These are phyloP conservation scores for Drosophila birchii DNA, from an alignment of 2,888 invertebrate species.

Conservation along the genomic window DNA sequence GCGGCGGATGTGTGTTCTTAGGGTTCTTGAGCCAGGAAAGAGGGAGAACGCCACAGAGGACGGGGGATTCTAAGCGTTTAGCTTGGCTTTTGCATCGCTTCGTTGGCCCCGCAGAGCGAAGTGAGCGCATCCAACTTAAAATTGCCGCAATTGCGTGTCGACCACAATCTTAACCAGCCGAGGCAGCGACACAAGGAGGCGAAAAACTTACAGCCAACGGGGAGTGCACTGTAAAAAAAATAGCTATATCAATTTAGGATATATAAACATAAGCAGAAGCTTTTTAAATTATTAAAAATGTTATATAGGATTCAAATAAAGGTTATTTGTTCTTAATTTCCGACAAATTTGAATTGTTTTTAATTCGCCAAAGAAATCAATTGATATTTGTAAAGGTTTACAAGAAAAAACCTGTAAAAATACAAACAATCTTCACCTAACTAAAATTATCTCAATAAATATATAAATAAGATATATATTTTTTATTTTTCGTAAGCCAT, in stretches of 20 bases:
- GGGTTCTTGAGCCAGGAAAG: conserved; percentile 8
- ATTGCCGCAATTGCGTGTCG: conserved; percentile 78
- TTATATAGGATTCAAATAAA: too few relatives aligned
- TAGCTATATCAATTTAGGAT: background rate
- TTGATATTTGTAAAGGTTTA: too few relatives aligned
- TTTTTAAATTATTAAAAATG: too few relatives aligned
- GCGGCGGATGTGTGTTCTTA: conserved; percentile 49
- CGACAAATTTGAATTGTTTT: background rate
- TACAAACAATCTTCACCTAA: too few relatives aligned
- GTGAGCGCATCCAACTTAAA: conserved; percentile 68
- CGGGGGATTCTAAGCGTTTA: conserved; percentile 46
- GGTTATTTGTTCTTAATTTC: background rate
- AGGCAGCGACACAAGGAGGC: conserved; percentile 37
- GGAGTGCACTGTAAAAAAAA: conserved; percentile 14
- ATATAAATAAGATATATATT: background rate
- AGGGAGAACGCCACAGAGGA: background rate
- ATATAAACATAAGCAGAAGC: too few relatives aligned
- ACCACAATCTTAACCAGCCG: conserved; percentile 72
- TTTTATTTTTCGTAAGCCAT: background rate
- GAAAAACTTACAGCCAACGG: conserved; percentile 46
- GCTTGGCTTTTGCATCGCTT: conserved; percentile 39
- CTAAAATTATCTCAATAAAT: too few relatives aligned
- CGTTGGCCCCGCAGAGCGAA: conserved; percentile 42
- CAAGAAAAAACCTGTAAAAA: too few relatives aligned
- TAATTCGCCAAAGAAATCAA: background rate